Evolutionary conservation across 2,888 invertebrate species (phyloP), one percentile per base, ranked within the genome.

Genomic region (Aporophyla lueneburgensis): DNA sequence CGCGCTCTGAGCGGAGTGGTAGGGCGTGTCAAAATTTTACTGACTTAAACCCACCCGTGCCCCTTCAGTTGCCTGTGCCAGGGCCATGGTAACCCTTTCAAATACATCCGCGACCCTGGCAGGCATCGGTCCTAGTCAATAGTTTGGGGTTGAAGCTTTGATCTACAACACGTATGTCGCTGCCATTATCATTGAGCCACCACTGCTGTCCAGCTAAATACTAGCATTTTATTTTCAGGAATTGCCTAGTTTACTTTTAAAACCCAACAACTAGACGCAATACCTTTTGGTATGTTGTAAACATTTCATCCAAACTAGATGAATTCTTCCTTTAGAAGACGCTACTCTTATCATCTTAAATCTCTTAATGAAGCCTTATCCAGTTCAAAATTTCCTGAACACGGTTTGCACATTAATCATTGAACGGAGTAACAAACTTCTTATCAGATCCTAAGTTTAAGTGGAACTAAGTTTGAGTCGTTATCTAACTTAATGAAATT

Each of bases 401-500:
- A 65, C n/a, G 49, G 27, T 24, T 65, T 14, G 33, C 46, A 49
- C 70, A 84, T 81, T 70, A 82, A 76, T 84, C 83, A 85, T 66
- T 73, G 71, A 75, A 40, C 54, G n/a, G 10, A 71, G 53, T n/a
- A 43, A 81, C 58, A 59, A 84, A 82, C 61, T 79, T 83, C 59
- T 76, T 83, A 83, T 79, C 86, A 56, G 86, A 72, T 83, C 43
- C 6, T 7, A 83, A 86, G 74, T 84, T 83, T 54, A 74, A 79
- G 61, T 74, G 27, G n/a, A 76, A 65, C 70, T 79, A 79, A 83
- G 72, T 86, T 79, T 19, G 12, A 19, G n/a, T 61, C 54, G 69
- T 79, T 86, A 83, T 71, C 74, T 40, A 68, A 63, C 53, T 65
- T 74, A 86, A 84, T 84, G 75, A 76, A 84, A 86, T 86, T 84